Evolutionary conservation across 2,888 invertebrate species (phyloP), one percentile per base, ranked within the genome.

Genomic region (Drosophila ezoana): DNA sequence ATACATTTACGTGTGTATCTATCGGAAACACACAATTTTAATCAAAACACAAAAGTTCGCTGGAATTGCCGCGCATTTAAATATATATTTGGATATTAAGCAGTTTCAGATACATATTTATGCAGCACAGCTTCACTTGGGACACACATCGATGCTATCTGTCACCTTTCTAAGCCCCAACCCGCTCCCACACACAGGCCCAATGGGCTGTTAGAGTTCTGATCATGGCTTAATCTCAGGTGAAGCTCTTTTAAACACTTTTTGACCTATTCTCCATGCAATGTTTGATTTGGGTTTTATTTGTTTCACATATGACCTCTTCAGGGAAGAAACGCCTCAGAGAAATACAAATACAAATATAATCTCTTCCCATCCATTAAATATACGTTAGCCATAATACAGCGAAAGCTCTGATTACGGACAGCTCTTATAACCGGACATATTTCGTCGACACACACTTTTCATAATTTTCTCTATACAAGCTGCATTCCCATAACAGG

Each of bases 11-110:
- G 53, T 63, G 56, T 72, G 68, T 72, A 61, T 72, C 68, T 63
- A 68, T 69, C 65, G 72, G 56, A 67, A 67, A 70, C 68, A 74
- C 53, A 57, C 53, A 57, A 59, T 68, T 87, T 87, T 85, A 83
- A 87, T 85, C 88, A 76, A 72, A 70, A 64, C 59, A 71, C 54
- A 60, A 71, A 43, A 77, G 74, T 73, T 78, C 81, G 67, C 63
- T 59, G 44, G 35, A 71, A 72, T 53, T 41, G 64, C 66, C 32
- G 18, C 47, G 53, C 54, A 47, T 65, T 51, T 47, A 53, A 53
- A 64, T 53, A 64, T 47, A 32, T 28, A 38, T 64, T 45, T 33
- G 45, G 10, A 44, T 33, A 64, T 51, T 6, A 35, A 49, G 48
- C 63, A 32, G 11, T 49, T 60, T 53, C 11, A 16, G 28, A 32